phyloP scores from a whole-genome alignment of 2,797 vertebrate species.

The Sebastes umbrosus region DNA sequence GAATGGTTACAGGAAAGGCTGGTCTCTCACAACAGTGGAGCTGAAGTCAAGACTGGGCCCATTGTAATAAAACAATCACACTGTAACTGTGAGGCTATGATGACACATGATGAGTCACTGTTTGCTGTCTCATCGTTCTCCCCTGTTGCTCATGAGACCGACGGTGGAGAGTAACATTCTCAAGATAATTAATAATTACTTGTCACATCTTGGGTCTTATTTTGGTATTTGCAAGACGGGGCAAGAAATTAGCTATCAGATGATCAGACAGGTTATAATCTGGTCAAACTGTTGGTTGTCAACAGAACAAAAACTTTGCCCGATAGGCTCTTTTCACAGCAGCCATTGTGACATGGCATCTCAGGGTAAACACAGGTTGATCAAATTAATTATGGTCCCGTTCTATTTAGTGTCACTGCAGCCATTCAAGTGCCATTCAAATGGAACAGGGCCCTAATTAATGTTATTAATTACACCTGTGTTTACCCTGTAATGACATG shows the following conservation, averaged over 20 bases:
- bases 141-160: neutral
- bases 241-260: neutral
- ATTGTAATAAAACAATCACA: neutral
- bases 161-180: neutral
- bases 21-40: neutral
- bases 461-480: no score
- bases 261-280: neutral
- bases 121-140: neutral
- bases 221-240: neutral
- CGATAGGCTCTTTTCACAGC: no score
- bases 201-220: neutral
- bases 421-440: neutral
- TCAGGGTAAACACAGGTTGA: no score
- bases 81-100: neutral
- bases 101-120: neutral
- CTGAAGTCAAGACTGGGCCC: neutral
- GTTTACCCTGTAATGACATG: no score
- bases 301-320: neutral
- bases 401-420: no score
- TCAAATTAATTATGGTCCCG: no score
- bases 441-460: no score
- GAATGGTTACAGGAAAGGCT: conserved; percentile 24
- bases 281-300: neutral
- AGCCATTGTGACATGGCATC: no score
- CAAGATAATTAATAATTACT: neutral